phyloP scores from a whole-genome alignment of 2,113 vertebrate genomes.

The Miniopterus natalensis region DNA sequence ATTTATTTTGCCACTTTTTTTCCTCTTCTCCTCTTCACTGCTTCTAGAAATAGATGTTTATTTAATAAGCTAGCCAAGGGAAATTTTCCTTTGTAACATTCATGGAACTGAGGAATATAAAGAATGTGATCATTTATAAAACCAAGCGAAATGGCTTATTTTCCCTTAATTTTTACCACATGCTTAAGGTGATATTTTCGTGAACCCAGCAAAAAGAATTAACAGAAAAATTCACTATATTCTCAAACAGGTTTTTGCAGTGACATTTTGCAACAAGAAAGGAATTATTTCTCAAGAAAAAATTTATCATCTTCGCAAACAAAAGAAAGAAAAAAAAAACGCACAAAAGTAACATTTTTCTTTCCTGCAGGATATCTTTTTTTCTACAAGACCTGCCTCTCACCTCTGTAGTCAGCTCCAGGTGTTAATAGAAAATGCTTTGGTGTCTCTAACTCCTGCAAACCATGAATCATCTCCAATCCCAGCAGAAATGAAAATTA shows the following conservation, averaged over 20 bases:
- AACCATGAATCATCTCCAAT: slow-evolving; percentile 63
- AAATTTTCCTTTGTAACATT: slow-evolving; percentile 63
- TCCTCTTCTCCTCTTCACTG: slow-evolving; percentile 44
- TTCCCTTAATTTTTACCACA: slow-evolving; percentile 74
- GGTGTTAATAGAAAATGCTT: slow-evolving; percentile 80
- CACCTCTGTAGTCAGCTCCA: slow-evolving; percentile 71
- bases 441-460: slow-evolving; percentile 64
- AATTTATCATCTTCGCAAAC: slow-evolving; percentile 68
- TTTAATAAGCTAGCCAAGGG: slow-evolving; percentile 70
- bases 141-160: slow-evolving; percentile 71
- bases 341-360: slow-evolving; percentile 75
- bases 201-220: slow-evolving; percentile 64
- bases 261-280: slow-evolving; percentile 73
- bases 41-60: slow-evolving; percentile 68
- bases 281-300: slow-evolving; percentile 69
- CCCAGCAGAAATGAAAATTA: slow-evolving; percentile 75
- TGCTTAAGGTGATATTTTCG: slow-evolving; percentile 67
- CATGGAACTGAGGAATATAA: slow-evolving; percentile 51
- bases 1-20: slow-evolving; percentile 39
- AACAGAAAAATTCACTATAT: slow-evolving; percentile 65
- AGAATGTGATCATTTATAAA: slow-evolving; percentile 69
- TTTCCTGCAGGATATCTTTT: slow-evolving; percentile 45
- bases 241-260: slow-evolving; percentile 69
- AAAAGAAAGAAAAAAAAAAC: slow-evolving; percentile 70
- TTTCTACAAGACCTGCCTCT: slow-evolving; percentile 71